Base-by-base conservation (phyloP, 2,113 vertebrate genomes). In the Pseudopodoces humilis region DNA sequence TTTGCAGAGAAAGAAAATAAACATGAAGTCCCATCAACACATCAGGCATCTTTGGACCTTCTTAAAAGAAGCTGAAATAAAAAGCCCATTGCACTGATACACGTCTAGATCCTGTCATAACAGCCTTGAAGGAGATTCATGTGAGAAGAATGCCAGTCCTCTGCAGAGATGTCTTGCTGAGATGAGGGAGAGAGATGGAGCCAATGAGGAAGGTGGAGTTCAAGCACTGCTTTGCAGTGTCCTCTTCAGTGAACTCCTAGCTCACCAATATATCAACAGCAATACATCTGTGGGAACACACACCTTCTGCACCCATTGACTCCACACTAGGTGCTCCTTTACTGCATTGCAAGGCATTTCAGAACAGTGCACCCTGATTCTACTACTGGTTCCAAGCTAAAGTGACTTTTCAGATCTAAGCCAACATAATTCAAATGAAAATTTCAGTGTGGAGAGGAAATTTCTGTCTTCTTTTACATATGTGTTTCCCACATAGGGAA, bases 251-350 rank as follows among this genome's bases (percentile, higher is more conserved):
- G 16, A 58, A 47, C 81, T 90, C 72, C 43, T 67, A 58, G 20
- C 19, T 37, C 21, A 37, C 17, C 58, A 79, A 15, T 14, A 7
- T 13, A 53, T 25, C 20, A 44, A 21, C 25, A 62, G 7, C 11
- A 18, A 22, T 5, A 16, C 10, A 56, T 60, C 31, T 84, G 22
- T 56, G 33, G 27, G 49, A 70, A 17, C 41, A 71, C 9, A 39
- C 9, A 15, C 24, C 41, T 70, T n/a, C 52, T 58, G 18, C 0
- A 0, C 12, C 44, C 70, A 35, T 28, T 76, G 23, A 14, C 21
- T 35, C 10, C 23, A 15, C 7, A 43, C 15, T 33, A 67, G 82
- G 24, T 65, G 65, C 8, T 60, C 25, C 15, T 79, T 82, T 71
- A 37, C 62, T 59, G 56, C 30, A 30, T 27, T 68, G 41, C n/a